Evolutionary conservation across 2,797 vertebrate genomes (phyloP), one percentile per base, ranked within the genome.

Genomic region (Cynodonichthys magdalenae): DNA sequence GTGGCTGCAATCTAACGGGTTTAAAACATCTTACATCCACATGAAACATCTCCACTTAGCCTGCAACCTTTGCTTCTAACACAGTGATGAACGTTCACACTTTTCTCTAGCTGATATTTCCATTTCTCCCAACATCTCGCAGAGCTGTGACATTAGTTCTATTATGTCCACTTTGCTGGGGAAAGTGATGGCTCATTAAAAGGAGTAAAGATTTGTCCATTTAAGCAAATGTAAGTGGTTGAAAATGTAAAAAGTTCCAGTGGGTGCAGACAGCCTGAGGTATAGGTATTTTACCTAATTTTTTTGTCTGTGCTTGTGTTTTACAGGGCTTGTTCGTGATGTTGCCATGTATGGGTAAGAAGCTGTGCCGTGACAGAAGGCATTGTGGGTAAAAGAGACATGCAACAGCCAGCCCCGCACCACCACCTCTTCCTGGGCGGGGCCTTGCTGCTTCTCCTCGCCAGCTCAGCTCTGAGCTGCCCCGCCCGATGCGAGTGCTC

Each of bases 401-500:
- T 92, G 90, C 82, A 1, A 74, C 77, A 79, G 47, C 75, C 75
- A 59, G 71, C 78, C 48, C 76, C 8, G 72, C 79, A 70, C 53
- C 75, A 67, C 78, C 84, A 82, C 81, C 84, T 89, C 65, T 90
- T 96, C 90, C 90, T 96, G 91, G 93, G 94, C 86, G 91, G 96
- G 92, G 93, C 94, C 90, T 85, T 97, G 90, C 83, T 95, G 84
- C 93, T 98, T 65, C 92, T 97, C 56, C 64, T 95, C 83, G 89
- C 90, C 53, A 91, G 92, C 69, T 90, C 92, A 15, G 90, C 92
- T 59, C 82, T 87, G 34, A 94, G 96, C 89, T 99, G 97, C 84
- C 97, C 97, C 0, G 95, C 97, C 77, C 96, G 96, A 75, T 99
- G 97, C 1, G 97, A 99, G 79, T 99, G 97, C 86, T 96, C 96